These are phyloP conservation scores for Oreohelix idahoensis DNA, from an alignment of 1,140 invertebrate genomes.

Conservation along the genomic window DNA sequence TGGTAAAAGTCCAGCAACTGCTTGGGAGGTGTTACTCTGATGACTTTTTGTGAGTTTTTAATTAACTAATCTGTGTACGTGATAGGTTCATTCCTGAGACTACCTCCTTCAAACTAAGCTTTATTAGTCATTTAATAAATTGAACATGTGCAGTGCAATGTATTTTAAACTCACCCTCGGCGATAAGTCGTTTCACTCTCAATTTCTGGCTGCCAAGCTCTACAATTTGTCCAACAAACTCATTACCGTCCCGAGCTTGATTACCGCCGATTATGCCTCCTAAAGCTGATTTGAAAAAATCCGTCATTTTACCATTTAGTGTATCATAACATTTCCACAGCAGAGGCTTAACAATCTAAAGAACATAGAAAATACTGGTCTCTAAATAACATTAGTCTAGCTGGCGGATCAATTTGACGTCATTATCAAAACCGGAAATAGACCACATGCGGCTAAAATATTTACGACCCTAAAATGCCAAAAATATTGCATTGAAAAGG, in stretches of 20 bases:
- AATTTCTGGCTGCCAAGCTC: constrained; percentile 92
- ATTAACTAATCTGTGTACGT: no score
- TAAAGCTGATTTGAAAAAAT: constrained; percentile 89
- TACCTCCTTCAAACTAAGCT: no score
- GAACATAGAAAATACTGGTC: neutral
- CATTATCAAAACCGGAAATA: constrained; percentile 21
- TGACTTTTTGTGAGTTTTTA: no score
- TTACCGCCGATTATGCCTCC: constrained; percentile 81
- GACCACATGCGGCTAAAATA: neutral
- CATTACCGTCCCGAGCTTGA: constrained; percentile 81
- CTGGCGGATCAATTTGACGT: constrained; percentile 36
- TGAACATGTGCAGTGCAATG: no score
- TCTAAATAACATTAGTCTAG: neutral
- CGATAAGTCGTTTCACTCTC: constrained; percentile 90
- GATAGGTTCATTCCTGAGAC: no score
- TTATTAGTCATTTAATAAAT: no score
- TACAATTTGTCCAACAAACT: constrained; percentile 91
- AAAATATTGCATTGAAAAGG: no score
- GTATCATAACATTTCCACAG: neutral
- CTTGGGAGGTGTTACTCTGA: no score
- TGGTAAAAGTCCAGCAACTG: no score
- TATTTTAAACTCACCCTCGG: constrained; percentile 85
- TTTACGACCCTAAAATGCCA: neutral
- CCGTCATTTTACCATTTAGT: constrained; percentile 79
- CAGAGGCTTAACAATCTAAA: neutral